These are phyloP conservation scores for Stomatorhinus walkeri DNA, from an alignment of 2,797 vertebrate species.

Conservation along the genomic window DNA sequence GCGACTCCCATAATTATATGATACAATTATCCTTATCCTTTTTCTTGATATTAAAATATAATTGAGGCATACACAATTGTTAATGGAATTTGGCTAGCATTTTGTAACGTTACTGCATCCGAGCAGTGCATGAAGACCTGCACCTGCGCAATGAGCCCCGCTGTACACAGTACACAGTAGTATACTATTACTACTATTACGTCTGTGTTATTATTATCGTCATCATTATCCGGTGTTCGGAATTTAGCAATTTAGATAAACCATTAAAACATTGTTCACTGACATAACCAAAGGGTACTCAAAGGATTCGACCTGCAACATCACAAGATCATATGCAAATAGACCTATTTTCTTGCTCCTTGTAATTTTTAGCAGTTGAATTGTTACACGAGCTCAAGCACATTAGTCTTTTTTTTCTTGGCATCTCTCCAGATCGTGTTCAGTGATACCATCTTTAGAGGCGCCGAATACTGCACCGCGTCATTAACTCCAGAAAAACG, in stretches of 20 bases:
- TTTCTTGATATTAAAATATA: not conserved
- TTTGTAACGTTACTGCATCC: not conserved
- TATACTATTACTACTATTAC: not conserved
- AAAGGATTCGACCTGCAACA: not conserved
- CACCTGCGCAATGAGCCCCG: not conserved
- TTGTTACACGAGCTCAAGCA: not conserved
- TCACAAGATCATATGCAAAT: not conserved
- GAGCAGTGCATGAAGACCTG: not conserved
- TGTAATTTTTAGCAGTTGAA: not conserved
- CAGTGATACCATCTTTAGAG: conserved; percentile 28
- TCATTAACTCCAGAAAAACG: conserved; percentile 24
- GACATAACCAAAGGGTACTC: not conserved
- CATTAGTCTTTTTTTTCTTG: not conserved
- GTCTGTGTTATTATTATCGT: not conserved
- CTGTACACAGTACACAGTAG: not conserved
- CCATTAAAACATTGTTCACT: not conserved
- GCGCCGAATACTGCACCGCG: conserved; percentile 22
- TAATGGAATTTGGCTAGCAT: not conserved
- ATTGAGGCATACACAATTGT: not conserved
- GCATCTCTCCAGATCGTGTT: not conserved
- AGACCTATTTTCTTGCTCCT: not conserved
- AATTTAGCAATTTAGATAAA: not conserved
- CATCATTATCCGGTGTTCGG: not conserved
- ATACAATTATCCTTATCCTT: not conserved
- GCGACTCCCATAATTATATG: not conserved